A percentile compares a stretch with the other conserved stretches of the same genome.
phyloP scores from a whole-genome alignment of 1,140 invertebrate species.

The Papilio glaucus region DNA sequence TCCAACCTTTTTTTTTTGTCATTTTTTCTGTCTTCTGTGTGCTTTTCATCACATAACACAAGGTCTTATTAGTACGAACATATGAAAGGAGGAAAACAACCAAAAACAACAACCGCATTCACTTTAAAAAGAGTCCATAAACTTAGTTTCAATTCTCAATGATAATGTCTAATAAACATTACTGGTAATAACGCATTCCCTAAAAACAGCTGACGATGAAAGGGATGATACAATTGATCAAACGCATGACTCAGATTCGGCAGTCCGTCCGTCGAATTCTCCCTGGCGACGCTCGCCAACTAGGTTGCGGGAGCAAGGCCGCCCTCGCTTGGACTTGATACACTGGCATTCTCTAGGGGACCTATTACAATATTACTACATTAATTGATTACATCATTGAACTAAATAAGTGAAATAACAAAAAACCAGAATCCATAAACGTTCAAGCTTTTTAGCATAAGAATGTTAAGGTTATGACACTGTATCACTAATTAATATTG shows the following conservation, averaged over 20 bases:
- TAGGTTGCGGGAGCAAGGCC: slow-evolving; percentile 53
- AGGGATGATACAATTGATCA: background rate
- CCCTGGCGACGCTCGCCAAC: slow-evolving; percentile 47
- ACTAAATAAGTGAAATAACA: background rate
- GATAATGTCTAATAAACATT: no score
- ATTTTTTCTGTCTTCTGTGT: no score
- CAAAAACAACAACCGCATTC: no score
- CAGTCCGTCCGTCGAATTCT: slow-evolving; percentile 20
- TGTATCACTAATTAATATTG: no score
- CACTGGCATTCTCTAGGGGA: slow-evolving; percentile 20
- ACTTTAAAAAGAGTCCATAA: no score
- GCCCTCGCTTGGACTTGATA: slow-evolving; percentile 7
- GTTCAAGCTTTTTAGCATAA: background rate
- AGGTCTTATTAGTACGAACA: no score
- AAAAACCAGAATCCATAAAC: background rate
- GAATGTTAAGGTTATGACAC: no score
- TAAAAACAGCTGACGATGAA: background rate
- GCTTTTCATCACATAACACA: no score
- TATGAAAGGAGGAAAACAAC: no score
- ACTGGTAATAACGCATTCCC: no score
- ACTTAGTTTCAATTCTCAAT: no score
- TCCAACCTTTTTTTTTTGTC: no score
- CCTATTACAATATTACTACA: slow-evolving; percentile 9
- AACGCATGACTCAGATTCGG: slow-evolving; percentile 16
- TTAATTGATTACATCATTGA: slow-evolving; percentile 23